A percentile compares a stretch with the other conserved stretches of the same genome.
phyloP scores from a whole-genome alignment of 2,113 vertebrate species.

The Zosterops lateralis region DNA sequence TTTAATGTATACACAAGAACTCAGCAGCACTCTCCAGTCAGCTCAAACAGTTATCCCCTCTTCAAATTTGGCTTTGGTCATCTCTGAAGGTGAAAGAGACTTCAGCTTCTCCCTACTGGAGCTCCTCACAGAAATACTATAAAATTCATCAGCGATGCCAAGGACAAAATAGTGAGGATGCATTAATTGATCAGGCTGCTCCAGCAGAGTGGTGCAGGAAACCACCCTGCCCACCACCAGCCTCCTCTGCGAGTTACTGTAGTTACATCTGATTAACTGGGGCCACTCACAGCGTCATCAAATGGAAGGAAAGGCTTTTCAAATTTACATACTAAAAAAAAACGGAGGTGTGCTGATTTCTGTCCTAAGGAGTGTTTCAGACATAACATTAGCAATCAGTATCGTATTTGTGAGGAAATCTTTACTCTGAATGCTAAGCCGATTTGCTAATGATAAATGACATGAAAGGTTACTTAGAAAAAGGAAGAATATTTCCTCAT shows the following conservation, averaged over 20 bases:
- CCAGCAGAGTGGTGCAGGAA: background rate
- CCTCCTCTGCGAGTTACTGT: background rate
- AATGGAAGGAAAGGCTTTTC: background rate
- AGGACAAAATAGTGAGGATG: background rate
- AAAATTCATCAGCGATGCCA: background rate
- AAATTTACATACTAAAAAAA: background rate
- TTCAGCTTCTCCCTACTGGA: background rate
- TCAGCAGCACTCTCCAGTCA: background rate
- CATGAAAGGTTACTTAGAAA: background rate
- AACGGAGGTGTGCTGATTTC: background rate
- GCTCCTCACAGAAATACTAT: background rate
- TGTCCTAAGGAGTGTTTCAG: background rate
- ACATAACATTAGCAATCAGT: background rate
- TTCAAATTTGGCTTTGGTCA: background rate
- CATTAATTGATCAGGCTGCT: background rate
- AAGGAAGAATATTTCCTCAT: background rate
- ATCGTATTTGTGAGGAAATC: background rate
- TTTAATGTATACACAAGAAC: background rate
- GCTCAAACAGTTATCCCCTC: background rate
- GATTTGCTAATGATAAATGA: background rate
- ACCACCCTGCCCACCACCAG: background rate
- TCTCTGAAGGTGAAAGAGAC: background rate
- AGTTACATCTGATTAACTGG: background rate
- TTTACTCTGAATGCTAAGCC: background rate
- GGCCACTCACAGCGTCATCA: background rate